phyloP scores from a whole-genome alignment of 2,888 invertebrate genomes.

The Tanytarsus gracilentus region DNA sequence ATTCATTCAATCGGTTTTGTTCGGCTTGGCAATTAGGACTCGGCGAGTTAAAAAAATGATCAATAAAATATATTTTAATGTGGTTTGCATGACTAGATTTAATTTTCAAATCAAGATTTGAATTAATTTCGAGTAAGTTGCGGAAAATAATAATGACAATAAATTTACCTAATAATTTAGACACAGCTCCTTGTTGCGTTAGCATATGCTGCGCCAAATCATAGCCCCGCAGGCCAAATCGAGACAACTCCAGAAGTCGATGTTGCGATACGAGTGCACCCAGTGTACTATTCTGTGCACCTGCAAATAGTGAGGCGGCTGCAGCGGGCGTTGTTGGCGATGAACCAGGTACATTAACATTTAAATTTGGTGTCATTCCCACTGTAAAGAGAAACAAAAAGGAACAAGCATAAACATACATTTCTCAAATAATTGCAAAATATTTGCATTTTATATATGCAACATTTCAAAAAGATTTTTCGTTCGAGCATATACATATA shows the following conservation, averaged over 20 bases:
- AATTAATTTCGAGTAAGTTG: neutral
- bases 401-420: neutral
- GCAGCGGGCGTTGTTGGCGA: constrained; percentile 40
- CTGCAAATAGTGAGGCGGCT: constrained; percentile 39
- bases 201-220: constrained; percentile 86
- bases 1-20: neutral
- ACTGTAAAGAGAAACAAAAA: constrained; percentile 33
- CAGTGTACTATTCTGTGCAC: constrained; percentile 50
- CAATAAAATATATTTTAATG: neutral
- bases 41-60: neutral
- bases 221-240: constrained; percentile 75
- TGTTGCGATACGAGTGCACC: constrained; percentile 69
- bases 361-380: constrained; percentile 38
- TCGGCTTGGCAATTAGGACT: constrained; percentile 1
- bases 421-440: neutral
- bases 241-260: constrained; percentile 68
- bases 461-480: too few relatives aligned
- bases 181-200: constrained; percentile 84
- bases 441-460: constrained; percentile 3
- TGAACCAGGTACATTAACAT: constrained; percentile 37
- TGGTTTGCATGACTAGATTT: neutral
- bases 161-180: constrained; percentile 76
- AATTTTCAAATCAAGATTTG: neutral
- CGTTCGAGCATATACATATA: too few relatives aligned
- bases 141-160: neutral